Conservation (phyloP, 2,113 vertebrate species). For the Urocolius indicus region DNA sequence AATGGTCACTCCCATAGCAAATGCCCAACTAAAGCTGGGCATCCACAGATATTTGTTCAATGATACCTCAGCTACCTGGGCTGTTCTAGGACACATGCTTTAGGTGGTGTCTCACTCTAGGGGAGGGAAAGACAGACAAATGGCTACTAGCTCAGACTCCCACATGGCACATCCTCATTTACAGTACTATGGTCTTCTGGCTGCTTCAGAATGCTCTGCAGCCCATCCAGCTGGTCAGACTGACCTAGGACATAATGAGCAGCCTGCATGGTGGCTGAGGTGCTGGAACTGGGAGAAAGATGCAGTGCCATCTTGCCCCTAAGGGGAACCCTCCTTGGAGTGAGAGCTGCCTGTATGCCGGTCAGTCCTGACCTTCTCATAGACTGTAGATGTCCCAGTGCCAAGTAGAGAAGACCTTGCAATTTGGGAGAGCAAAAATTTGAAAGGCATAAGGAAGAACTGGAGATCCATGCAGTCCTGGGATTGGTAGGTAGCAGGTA, state of each 20-base stretch:
- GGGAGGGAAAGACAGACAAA: not conserved
- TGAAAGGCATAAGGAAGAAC: not conserved
- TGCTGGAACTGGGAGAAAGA: not conserved
- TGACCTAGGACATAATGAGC: not conserved
- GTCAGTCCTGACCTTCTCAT: not conserved
- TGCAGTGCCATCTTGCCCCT: not conserved
- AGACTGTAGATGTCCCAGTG: not conserved
- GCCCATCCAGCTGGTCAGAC: not conserved
- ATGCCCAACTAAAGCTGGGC: not conserved
- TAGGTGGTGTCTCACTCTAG: not conserved
- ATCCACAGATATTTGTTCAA: rapidly evolving
- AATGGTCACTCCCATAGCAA: rapidly evolving
- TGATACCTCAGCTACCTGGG: not conserved
- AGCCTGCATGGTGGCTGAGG: rapidly evolving
- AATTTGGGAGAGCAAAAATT: not conserved
- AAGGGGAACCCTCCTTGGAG: not conserved
- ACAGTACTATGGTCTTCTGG: not conserved
- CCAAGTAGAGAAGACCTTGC: not conserved
- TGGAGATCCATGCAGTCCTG: not conserved
- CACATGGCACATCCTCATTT: not conserved
- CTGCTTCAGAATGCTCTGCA: not conserved
- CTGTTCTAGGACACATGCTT: not conserved
- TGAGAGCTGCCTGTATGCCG: not conserved
- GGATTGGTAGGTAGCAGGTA: not conserved
- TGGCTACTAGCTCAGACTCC: not conserved